phyloP scores from a whole-genome alignment of 2,888 invertebrate genomes.

The Drosophila prostipennis region DNA sequence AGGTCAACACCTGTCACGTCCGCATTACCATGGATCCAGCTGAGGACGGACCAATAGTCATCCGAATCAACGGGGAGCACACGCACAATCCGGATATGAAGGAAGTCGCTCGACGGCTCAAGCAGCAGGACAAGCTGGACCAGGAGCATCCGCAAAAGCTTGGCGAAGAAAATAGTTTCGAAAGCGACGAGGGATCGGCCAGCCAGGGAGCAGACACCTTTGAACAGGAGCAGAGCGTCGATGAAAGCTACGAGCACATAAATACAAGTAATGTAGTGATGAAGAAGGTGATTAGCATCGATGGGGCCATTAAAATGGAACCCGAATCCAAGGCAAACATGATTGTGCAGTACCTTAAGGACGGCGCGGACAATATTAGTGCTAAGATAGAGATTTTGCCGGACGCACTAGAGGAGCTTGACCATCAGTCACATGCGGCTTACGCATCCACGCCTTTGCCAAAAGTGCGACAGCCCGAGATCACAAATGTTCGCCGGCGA shows the following conservation, averaged over 20 bases:
- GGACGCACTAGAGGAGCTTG: constrained; percentile 33
- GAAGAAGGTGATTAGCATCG: constrained; percentile 71
- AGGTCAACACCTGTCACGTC: constrained; percentile 73
- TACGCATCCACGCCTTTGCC: constrained; percentile 31
- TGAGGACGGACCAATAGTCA: constrained; percentile 60
- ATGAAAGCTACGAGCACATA: constrained; percentile 43
- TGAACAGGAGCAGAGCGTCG: constrained; percentile 15
- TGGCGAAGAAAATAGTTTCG: constrained; percentile 26
- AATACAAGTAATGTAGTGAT: constrained; percentile 47
- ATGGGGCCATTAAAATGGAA: constrained; percentile 68
- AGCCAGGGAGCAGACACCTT: constrained; percentile 20
- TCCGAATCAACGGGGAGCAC: constrained; percentile 75
- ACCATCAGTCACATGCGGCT: constrained; percentile 1
- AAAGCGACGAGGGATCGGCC: constrained; percentile 13
- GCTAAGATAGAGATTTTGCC: constrained; percentile 66
- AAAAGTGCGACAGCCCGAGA: constrained; percentile 50
- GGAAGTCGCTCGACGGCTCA: constrained; percentile 63
- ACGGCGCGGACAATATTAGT: constrained; percentile 67
- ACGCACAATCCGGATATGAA: constrained; percentile 62
- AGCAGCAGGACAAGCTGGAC: constrained; percentile 49
- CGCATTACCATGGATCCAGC: constrained; percentile 72
- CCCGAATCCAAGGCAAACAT: constrained; percentile 57
- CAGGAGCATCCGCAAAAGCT: constrained; percentile 4
- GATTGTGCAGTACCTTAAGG: constrained; percentile 69
- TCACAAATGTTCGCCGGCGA: constrained; percentile 57